A percentile compares a stretch with the other conserved stretches of the same genome.
Conservation (phyloP, 2,113 vertebrate species). For the Acanthisitta chloris region DNA sequence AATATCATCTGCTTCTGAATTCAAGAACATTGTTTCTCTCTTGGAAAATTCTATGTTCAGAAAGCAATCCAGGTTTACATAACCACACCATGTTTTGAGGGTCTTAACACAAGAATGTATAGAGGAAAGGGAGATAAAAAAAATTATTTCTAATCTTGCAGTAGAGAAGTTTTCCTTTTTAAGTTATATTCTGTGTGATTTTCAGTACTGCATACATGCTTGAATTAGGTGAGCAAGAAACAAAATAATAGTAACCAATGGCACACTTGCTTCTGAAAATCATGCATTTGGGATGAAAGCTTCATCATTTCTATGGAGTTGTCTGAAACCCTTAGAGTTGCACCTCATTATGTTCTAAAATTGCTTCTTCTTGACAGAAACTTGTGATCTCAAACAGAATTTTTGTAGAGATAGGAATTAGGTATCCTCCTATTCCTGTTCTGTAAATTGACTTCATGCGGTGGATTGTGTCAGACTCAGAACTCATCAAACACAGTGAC, state of each 20-base stretch:
- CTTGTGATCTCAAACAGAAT: not conserved
- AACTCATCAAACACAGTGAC: not conserved
- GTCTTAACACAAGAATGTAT: not conserved
- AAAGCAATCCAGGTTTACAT: not conserved
- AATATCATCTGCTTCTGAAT: not conserved
- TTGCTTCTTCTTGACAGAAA: too few species aligned
- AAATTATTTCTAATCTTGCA: not conserved
- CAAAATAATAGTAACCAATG: not conserved
- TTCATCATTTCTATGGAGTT: not conserved
- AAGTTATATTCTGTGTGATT: not conserved
- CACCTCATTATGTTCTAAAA: not conserved
- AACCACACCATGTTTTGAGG: fast-evolving
- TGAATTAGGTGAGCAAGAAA: not conserved
- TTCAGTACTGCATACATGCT: not conserved
- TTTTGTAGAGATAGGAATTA: not conserved
- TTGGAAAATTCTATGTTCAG: not conserved
- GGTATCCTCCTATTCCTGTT: not conserved
- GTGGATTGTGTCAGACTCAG: not conserved
- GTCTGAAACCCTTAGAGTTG: not conserved
- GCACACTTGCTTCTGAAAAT: not conserved
- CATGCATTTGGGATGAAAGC: not conserved
- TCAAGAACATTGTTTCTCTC: not conserved
- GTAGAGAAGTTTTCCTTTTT: not conserved
- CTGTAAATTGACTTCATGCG: not conserved
- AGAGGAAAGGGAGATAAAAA: not conserved